phyloP scores from a whole-genome alignment of 2,113 vertebrate species.

The Odontophorus gujanensis region DNA sequence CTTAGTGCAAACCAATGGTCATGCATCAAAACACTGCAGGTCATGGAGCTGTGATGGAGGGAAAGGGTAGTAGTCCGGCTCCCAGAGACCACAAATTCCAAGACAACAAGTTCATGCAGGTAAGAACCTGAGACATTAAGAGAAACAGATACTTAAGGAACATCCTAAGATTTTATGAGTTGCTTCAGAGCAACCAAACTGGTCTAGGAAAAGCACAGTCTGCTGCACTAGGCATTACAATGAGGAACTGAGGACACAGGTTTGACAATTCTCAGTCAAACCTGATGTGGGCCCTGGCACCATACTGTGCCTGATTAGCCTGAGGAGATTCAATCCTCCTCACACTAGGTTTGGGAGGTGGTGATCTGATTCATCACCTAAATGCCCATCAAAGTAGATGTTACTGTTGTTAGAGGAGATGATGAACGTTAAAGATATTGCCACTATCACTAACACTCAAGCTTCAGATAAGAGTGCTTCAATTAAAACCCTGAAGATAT shows the following conservation, averaged over 20 bases:
- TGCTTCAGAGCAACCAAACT: not conserved
- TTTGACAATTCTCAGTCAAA: not conserved
- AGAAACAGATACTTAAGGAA: not conserved
- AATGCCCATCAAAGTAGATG: not conserved
- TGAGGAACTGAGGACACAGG: not conserved
- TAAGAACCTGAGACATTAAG: not conserved
- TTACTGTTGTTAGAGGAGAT: not conserved
- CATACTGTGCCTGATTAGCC: not conserved
- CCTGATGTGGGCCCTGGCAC: not conserved
- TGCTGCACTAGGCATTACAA: not conserved
- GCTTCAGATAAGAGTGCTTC: not conserved
- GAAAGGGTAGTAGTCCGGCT: not conserved
- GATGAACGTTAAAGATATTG: accelerated
- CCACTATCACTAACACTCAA: not conserved
- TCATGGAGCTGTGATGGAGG: not conserved
- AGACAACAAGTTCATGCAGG: not conserved
- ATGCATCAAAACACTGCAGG: not conserved
- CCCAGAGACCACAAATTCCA: not conserved
- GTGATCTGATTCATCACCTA: not conserved
- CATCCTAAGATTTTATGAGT: not conserved
- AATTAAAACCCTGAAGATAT: not conserved
- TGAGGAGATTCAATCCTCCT: not conserved
- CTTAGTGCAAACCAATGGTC: not conserved
- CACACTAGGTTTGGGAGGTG: not conserved
- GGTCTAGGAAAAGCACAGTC: not conserved